A percentile compares a stretch with the other conserved stretches of the same genome.
phyloP scores from a whole-genome alignment of 2,888 invertebrate species.

The Diaphora mendica region DNA sequence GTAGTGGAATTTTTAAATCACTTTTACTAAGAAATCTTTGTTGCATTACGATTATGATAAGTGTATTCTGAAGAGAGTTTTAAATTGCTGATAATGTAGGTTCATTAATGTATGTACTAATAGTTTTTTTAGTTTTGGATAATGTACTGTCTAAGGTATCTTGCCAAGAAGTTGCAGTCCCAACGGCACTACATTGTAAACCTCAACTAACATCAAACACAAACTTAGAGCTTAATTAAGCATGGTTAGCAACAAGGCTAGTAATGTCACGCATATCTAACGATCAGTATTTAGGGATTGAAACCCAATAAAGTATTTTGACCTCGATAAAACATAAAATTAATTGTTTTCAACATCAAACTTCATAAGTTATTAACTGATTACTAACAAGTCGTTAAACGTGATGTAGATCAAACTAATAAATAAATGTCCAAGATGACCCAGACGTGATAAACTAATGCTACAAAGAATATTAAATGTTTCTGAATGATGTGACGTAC shows the following conservation, averaged over 20 bases:
- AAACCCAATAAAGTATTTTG: not conserved
- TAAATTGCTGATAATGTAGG: not conserved
- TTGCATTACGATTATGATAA: not conserved
- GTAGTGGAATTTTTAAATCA: constrained; percentile 19
- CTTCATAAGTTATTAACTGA: not conserved
- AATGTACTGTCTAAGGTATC: not conserved
- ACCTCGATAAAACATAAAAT: not conserved
- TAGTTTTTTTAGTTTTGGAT: no score
- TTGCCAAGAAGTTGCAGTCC: not conserved
- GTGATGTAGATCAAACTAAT: not conserved
- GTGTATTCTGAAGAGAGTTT: not conserved
- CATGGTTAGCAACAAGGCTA: not conserved
- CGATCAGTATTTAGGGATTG: not conserved
- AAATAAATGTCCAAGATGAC: not conserved
- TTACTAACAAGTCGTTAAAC: not conserved
- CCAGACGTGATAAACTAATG: not conserved
- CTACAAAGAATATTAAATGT: not conserved
- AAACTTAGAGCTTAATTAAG: not conserved
- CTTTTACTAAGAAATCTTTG: not conserved
- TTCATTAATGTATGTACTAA: not conserved
- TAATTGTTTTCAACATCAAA: not conserved
- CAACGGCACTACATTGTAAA: not conserved
- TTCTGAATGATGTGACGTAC: not conserved
- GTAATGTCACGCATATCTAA: not conserved
- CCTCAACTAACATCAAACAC: not conserved